Conservation (phyloP, 2,113 vertebrate species). For the Oplegnathus fasciatus region DNA sequence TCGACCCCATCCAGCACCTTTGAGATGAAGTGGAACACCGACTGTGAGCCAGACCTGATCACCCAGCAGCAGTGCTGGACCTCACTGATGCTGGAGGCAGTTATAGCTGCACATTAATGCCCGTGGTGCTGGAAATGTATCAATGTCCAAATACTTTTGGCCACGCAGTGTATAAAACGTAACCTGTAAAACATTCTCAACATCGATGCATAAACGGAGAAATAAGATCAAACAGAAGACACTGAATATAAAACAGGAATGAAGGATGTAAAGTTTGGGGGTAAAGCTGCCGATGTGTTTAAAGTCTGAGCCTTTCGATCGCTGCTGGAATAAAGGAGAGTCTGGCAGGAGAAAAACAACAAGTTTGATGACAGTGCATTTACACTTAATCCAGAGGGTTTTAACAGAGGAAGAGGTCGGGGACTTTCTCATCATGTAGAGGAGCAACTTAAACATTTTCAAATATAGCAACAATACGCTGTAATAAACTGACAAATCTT, state of each 20-base stretch:
- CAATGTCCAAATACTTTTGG: neutral
- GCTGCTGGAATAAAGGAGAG: neutral
- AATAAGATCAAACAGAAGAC: neutral
- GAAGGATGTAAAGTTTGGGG: neutral
- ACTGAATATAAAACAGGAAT: neutral
- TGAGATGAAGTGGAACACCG: too few relatives aligned
- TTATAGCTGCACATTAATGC: neutral
- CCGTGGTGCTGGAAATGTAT: too few relatives aligned
- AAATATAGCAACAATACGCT: neutral
- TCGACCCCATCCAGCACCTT: too few relatives aligned
- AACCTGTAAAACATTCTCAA: too few relatives aligned
- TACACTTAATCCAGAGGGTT: neutral
- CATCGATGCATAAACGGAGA: neutral
- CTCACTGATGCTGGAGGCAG: neutral
- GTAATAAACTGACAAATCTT: neutral
- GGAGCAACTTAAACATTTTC: neutral
- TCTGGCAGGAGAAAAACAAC: too few relatives aligned
- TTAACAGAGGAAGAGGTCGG: neutral
- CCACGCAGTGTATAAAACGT: neutral
- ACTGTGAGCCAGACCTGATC: too few relatives aligned
- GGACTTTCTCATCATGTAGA: neutral
- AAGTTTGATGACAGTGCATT: neutral
- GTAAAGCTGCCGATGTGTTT: neutral
- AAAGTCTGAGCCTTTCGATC: constrained; percentile 21
- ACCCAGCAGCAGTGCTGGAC: too few relatives aligned